Evolutionary conservation across 2,888 invertebrate genomes (phyloP), one percentile per base, ranked within the genome.

Genomic region (Danaus chrysippus): DNA sequence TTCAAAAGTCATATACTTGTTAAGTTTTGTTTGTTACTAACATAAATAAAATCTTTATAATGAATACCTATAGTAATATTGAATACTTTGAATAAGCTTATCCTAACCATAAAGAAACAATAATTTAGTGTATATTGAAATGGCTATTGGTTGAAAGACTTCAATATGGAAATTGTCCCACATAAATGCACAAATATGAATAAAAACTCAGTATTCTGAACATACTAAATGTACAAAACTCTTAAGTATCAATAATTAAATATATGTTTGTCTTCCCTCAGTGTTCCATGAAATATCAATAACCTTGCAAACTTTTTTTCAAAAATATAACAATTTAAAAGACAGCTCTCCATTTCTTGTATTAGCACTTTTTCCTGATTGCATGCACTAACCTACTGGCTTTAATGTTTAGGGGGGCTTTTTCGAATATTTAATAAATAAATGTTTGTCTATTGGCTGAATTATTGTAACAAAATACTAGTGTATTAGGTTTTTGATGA

Each of bases 341-440:
- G 63, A 76, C 78, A 73, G 82, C 82, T 84, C 83, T 83, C 81
- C 75, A 73, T 73, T 76, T 77, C 76, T 82, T 83, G 81, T 83
- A 83, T 79, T 67, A 65, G 86, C 87, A 88, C 87, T 75, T 85
- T 84, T 81, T 82, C 77, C 83, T 82, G 81, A 85, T 81, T 82
- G 84, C 81, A 83, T 84, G 84, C 85, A 86, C 86, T 84, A 82
- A 81, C 81, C 77, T 81, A 83, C 82, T 70, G 76, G 85, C 85
- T 86, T 85, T 77, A 75, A 86, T 77, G 79, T 82, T 80, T 80
- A 82, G 79, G 81, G 73, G 80, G 77, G 82, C 81, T 82, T 82
- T 77, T 74, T 80, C 62, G 61, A 64, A 59, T 63, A 63, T 54
- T 59, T 54, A 63, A 63, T 54, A 44, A 74, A 65, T 59, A 66